A percentile compares a stretch with the other conserved stretches of the same genome.
Evolutionary conservation across 2,113 vertebrate species (phyloP).

Genomic region (Ictalurus furcatus): DNA sequence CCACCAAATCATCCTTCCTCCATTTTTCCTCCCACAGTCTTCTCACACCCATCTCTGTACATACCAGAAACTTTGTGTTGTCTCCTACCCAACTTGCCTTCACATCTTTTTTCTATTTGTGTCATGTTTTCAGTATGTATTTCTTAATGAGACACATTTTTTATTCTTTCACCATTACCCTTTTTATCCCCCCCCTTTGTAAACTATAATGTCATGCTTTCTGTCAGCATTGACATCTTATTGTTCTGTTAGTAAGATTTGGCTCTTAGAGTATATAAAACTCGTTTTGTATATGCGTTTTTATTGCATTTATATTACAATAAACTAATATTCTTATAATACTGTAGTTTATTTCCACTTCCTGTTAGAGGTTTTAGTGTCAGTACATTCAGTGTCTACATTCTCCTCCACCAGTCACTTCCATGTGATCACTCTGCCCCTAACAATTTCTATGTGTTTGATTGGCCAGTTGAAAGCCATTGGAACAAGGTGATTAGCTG

Average conservation of each 20-base stretch:
- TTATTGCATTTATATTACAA: neutral
- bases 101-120: neutral
- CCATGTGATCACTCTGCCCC: neutral
- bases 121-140: neutral
- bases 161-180: neutral
- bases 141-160: neutral
- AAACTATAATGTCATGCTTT: neutral
- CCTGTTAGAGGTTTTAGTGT: neutral
- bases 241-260: neutral
- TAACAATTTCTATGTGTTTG: slow-evolving; percentile 3
- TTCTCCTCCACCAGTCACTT: neutral
- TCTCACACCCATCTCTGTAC: slow-evolving; percentile 40
- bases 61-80: slow-evolving; percentile 1
- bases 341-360: neutral
- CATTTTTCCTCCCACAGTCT: slow-evolving; percentile 63
- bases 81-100: neutral
- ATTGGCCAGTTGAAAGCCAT: slow-evolving; percentile 8
- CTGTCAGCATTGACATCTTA: neutral
- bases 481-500: slow-evolving; percentile 47
- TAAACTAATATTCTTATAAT: neutral
- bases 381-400: neutral
- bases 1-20: slow-evolving; percentile 54
- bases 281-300: no score
- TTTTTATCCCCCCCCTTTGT: neutral
- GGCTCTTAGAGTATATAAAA: neutral